Evolutionary conservation across 2,113 vertebrate genomes (phyloP).

Genomic region (Boulengeromyrus knoepffleri): DNA sequence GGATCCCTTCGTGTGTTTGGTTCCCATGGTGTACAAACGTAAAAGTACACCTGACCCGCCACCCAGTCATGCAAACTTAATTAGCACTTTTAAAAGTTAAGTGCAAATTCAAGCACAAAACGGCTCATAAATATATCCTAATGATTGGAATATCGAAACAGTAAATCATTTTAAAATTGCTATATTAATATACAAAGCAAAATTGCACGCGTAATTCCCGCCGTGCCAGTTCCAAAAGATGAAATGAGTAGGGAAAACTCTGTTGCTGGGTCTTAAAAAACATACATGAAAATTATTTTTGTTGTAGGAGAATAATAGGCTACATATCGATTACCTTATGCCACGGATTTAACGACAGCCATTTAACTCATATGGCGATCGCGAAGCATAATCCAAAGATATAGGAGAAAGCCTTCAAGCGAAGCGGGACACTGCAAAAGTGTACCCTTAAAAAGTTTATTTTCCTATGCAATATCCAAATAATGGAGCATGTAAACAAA

Average conservation of each 20-base stretch:
- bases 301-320: neutral
- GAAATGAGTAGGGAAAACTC: neutral
- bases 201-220: neutral
- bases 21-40: constrained; percentile 57
- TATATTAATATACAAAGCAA: neutral
- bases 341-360: neutral
- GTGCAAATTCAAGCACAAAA: neutral
- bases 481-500: neutral
- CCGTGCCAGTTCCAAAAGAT: neutral
- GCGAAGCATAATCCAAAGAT: neutral
- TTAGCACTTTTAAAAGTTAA: neutral
- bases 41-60: constrained; percentile 23
- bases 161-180: neutral
- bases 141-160: neutral
- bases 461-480: neutral
- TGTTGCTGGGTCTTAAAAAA: neutral
- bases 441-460: constrained; percentile 11
- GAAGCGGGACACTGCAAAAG: neutral
- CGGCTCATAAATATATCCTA: neutral
- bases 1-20: constrained; percentile 69
- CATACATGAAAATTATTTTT: neutral
- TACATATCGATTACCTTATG: neutral
- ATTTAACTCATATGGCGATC: neutral
- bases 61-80: constrained; percentile 10
- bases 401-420: neutral